Percentiles rank a stretch among this genome's conserved stretches.
Evolutionary conservation across 2,888 invertebrate species (phyloP).

Genomic region (Drosophila birchii): DNA sequence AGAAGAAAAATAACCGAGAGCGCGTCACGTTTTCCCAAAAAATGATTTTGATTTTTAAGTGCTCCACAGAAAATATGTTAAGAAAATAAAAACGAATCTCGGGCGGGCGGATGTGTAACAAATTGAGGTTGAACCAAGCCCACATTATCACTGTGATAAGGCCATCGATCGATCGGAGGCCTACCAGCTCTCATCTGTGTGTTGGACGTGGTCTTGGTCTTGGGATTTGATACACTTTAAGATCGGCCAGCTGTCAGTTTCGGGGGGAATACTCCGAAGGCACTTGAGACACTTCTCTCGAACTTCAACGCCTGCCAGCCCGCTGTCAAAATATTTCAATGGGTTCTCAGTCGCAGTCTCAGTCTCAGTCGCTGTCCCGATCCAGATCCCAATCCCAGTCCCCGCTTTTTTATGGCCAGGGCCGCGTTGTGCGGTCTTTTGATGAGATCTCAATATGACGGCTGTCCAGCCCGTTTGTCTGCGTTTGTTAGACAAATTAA

Average conservation of each 20-base stretch:
- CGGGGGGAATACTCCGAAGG: conserved; percentile 67
- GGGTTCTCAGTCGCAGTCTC: conserved; percentile 22
- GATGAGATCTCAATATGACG: conserved; percentile 80
- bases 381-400: conserved; percentile 7
- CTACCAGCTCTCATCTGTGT: conserved; percentile 7
- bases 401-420: conserved; percentile 28
- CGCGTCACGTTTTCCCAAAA: conserved; percentile 66
- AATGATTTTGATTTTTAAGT: conserved; percentile 52
- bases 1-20: conserved; percentile 41
- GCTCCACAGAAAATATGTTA: conserved; percentile 59
- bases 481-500: conserved; percentile 77
- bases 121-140: conserved; percentile 63
- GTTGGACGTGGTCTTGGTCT: conserved; percentile 13
- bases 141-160: conserved; percentile 64
- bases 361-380: neutral
- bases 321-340: conserved; percentile 80
- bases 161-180: conserved; percentile 39
- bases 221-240: conserved; percentile 34
- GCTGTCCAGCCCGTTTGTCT: conserved; percentile 55
- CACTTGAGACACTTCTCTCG: conserved; percentile 81
- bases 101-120: conserved; percentile 66
- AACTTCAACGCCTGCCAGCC: conserved; percentile 78
- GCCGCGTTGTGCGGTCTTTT: conserved; percentile 73
- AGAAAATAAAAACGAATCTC: conserved; percentile 57
- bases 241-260: conserved; percentile 69